phyloP scores from a whole-genome alignment of 2,797 vertebrate species.

The Argentina silus region DNA sequence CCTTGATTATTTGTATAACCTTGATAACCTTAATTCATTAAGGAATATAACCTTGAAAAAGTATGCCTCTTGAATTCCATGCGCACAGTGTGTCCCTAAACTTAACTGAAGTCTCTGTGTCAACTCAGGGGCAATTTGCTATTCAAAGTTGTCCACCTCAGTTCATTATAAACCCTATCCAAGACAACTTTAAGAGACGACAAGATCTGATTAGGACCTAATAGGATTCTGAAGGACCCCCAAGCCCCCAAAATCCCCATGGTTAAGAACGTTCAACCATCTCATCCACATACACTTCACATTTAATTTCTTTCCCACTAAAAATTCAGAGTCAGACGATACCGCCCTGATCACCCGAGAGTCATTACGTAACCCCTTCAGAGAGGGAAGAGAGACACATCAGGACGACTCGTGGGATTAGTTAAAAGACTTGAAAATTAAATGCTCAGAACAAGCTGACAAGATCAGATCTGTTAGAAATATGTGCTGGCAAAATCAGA shows the following conservation, averaged over 20 bases:
- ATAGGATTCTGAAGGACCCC: slow-evolving; percentile 60
- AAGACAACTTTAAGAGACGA: slow-evolving; percentile 53
- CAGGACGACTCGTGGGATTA: background rate
- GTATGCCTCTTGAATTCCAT: too few relatives aligned
- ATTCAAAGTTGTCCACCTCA: slow-evolving; percentile 13
- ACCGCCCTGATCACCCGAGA: slow-evolving; percentile 54
- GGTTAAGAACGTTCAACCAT: slow-evolving; percentile 51
- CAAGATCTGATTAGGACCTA: slow-evolving; percentile 33
- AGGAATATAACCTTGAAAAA: too few relatives aligned
- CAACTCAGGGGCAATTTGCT: background rate
- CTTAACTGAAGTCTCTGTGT: background rate
- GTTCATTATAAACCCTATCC: slow-evolving; percentile 68
- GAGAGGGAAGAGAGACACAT: background rate
- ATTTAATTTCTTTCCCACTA: slow-evolving; percentile 62
- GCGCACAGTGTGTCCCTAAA: background rate
- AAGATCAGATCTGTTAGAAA: background rate
- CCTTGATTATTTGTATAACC: too few relatives aligned
- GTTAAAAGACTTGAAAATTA: background rate
- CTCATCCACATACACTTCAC: slow-evolving; percentile 48
- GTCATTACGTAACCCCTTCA: slow-evolving; percentile 43
- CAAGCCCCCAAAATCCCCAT: slow-evolving; percentile 51
- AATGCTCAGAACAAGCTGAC: background rate
- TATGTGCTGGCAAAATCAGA: background rate
- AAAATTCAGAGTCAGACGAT: slow-evolving; percentile 51
- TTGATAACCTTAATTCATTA: too few relatives aligned